A percentile compares a stretch with the other conserved stretches of the same genome.
Conservation (phyloP, 2,888 invertebrate species). For the Drosophila lutescens region DNA sequence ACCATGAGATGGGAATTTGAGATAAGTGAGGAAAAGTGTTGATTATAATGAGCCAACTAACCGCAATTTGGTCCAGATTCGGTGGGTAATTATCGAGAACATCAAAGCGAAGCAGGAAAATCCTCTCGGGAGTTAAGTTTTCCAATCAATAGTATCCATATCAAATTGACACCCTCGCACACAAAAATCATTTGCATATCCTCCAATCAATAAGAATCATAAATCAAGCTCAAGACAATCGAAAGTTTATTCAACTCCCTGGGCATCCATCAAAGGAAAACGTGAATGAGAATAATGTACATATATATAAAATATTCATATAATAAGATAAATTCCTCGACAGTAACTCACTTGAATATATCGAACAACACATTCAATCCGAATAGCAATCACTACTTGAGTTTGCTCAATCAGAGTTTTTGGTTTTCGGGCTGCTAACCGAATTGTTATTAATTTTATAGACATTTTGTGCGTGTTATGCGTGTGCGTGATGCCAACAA, state of each 20-base stretch:
- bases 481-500: constrained; percentile 38
- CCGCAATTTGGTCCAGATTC: constrained; percentile 42
- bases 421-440: constrained; percentile 21
- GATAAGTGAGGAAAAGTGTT: constrained; percentile 44
- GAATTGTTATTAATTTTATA: constrained; percentile 55
- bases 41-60: constrained; percentile 42
- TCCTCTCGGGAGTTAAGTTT: constrained; percentile 13
- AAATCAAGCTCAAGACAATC: constrained; percentile 35
- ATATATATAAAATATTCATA: constrained; percentile 13
- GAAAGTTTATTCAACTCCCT: constrained; percentile 41
- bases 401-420: constrained; percentile 18
- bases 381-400: constrained; percentile 1
- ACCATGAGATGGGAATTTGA: constrained; percentile 18
- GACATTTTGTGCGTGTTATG: constrained; percentile 41
- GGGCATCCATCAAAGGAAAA: constrained; percentile 19
- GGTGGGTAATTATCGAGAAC: constrained; percentile 34
- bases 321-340: constrained; percentile 21
- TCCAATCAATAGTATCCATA: constrained; percentile 29
- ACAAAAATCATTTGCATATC: constrained; percentile 30
- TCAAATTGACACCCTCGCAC: constrained; percentile 4
- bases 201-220: constrained; percentile 25
- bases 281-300: constrained; percentile 27
- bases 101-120: constrained; percentile 3
- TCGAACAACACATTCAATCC: constrained; percentile 11
- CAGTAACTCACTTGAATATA: constrained; percentile 25